These are phyloP conservation scores for Lucilia cuprina DNA, from an alignment of 1,140 invertebrate genomes.

Conservation along the genomic window DNA sequence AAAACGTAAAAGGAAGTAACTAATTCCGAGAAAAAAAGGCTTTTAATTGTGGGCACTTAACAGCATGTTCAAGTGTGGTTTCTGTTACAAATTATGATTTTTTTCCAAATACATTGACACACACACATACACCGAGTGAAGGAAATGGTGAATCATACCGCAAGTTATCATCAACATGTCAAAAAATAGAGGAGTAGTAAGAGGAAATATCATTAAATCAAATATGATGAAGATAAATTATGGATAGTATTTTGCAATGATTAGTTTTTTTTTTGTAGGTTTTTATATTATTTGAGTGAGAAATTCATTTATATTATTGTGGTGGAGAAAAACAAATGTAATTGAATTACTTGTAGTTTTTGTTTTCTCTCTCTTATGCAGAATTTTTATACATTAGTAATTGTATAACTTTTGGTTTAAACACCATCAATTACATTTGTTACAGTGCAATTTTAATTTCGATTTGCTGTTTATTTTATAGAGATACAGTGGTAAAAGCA, in stretches of 20 bases:
- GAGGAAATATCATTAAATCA: not conserved
- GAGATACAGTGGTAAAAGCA: no score
- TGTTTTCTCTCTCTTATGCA: not conserved
- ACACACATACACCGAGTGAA: no score
- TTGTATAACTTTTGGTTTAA: conserved; percentile 2
- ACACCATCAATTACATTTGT: conserved; percentile 23
- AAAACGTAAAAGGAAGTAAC: no score
- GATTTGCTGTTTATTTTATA: not conserved
- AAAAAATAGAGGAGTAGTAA: no score
- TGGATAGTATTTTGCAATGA: not conserved
- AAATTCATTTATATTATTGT: not conserved
- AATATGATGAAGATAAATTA: not conserved
- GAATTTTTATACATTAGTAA: not conserved
- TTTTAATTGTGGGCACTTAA: conserved; percentile 31
- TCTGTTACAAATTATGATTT: conserved; percentile 19
- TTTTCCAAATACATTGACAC: not conserved
- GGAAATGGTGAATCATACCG: not conserved
- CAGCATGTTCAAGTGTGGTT: conserved; percentile 21
- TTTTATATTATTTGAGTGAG: not conserved
- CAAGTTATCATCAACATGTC: not conserved
- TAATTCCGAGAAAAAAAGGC: not conserved
- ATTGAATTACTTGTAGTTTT: not conserved
- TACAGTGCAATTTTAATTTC: not conserved
- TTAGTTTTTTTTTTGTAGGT: no score
- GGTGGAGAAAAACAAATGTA: not conserved